Base-by-base conservation (phyloP, 2,113 vertebrate genomes). In the Anolis carolinensis region DNA sequence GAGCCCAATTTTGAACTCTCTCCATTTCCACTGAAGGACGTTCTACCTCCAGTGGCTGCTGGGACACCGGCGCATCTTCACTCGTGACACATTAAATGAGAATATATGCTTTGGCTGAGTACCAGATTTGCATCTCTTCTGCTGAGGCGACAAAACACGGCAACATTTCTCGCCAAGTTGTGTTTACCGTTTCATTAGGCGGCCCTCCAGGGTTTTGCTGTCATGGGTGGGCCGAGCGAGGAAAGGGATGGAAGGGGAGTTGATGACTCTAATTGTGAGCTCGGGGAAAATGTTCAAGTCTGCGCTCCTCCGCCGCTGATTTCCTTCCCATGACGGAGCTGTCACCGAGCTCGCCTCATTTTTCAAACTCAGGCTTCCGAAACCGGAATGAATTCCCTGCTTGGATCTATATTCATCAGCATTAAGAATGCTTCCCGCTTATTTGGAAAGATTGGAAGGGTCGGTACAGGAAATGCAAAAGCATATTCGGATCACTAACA, bases 401-500 rank as follows among this genome's bases (percentile, higher is more conserved):
- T 82, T 44, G n/a, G 39, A 1, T 30, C 50, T 20, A 0, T 1
- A 0, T 30, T 18, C 14, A 59, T 21, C 9, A 2, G 14, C 6
- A 21, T 77, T 63, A 70, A 88, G n/a, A 84, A 48, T 23, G 74
- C 74, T 76, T 82, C 34, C 63, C 23, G 71, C 32, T 70, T 30
- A 3, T 30, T 50, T 71, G 71, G 76, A 48, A 13, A 11, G 73
- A 2, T 32, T 7, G 52, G 11, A 27, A 76, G 21, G 67, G 50
- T 48, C 11, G 2, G 27, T 0, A 16, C 39, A 55, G 39, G 11
- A 39, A 0, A 11, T 81, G 7, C 0, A 16, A 0, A 44, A 10
- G 87, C 23, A 34, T 74, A 70, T 70, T 21, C 4, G 50, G 4
- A 4, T 34, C 30, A 34, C 72, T 50, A 1, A 0, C 0, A 44